A percentile compares a stretch with the other conserved stretches of the same genome.
These are phyloP conservation scores for Eledona agricola DNA, from an alignment of 2,888 invertebrate species.

Conservation along the genomic window DNA sequence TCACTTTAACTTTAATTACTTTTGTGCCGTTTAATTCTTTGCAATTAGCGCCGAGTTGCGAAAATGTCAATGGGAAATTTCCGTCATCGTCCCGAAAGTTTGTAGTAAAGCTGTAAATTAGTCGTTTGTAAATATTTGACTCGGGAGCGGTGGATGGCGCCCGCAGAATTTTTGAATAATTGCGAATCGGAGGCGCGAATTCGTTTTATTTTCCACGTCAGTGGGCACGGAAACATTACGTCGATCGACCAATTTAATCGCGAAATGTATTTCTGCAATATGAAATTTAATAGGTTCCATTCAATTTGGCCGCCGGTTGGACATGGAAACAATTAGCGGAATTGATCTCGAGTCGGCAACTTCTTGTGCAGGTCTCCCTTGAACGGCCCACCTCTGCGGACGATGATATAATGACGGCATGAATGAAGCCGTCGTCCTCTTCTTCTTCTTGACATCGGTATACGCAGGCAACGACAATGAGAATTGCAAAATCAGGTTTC, in stretches of 20 bases:
- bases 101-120: conserved; percentile 11
- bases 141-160: too few relatives aligned
- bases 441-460: conserved; percentile 64
- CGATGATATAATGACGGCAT: conserved; percentile 58
- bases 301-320: conserved; percentile 9
- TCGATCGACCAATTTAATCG: conserved; percentile 6
- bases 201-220: conserved; percentile 11
- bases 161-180: too few relatives aligned
- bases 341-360: not conserved
- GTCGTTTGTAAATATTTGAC: conserved; percentile 17
- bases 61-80: conserved; percentile 18
- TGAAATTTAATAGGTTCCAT: too few relatives aligned
- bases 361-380: conserved; percentile 47
- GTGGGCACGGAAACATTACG: conserved; percentile 2
- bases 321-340: conserved; percentile 12
- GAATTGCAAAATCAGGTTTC: conserved; percentile 53
- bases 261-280: conserved; percentile 4
- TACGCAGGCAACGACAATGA: conserved; percentile 62
- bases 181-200: too few relatives aligned
- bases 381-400: conserved; percentile 40
- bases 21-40: conserved; percentile 21
- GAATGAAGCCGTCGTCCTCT: conserved; percentile 57
- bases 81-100: conserved; percentile 15
- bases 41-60: conserved; percentile 20
- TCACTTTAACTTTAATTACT: conserved; percentile 28